These are phyloP conservation scores for Burhinus oedicnemus DNA, from an alignment of 2,113 vertebrate species.

Conservation along the genomic window DNA sequence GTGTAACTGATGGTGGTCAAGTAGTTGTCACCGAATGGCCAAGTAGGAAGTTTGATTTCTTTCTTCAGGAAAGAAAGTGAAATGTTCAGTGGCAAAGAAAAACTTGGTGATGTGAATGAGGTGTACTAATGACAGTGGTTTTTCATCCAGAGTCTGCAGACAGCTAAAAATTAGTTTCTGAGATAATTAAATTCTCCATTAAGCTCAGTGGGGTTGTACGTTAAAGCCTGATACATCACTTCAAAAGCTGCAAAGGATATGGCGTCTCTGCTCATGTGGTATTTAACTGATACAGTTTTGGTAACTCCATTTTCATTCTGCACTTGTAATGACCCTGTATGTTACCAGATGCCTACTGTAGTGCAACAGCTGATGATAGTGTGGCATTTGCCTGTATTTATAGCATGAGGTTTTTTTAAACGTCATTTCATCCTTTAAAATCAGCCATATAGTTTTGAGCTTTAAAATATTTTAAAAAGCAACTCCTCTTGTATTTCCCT, in stretches of 20 bases:
- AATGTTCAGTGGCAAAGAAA: background rate
- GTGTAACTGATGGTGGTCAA: background rate
- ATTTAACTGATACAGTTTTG: background rate
- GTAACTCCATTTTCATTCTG: background rate
- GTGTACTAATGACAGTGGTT: slow-evolving; percentile 33
- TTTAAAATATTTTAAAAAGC: background rate
- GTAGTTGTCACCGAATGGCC: background rate
- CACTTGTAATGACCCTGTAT: background rate
- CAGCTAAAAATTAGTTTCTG: slow-evolving; percentile 52
- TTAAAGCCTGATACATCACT: slow-evolving; percentile 6
- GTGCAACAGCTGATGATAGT: background rate
- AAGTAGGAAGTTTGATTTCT: background rate
- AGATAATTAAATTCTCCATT: slow-evolving; percentile 44
- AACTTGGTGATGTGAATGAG: background rate
- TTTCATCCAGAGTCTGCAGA: slow-evolving; percentile 38
- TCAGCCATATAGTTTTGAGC: background rate
- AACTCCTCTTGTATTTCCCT: background rate
- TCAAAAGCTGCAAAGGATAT: background rate
- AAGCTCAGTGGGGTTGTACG: background rate
- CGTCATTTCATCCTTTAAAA: background rate
- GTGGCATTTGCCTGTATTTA: background rate
- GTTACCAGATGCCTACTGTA: background rate
- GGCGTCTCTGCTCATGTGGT: fast-evolving
- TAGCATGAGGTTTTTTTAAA: background rate
- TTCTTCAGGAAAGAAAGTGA: background rate